Percentiles rank a stretch among this genome's conserved stretches.
Conservation (phyloP, 2,797 vertebrate species). For the Cygnus olor region DNA sequence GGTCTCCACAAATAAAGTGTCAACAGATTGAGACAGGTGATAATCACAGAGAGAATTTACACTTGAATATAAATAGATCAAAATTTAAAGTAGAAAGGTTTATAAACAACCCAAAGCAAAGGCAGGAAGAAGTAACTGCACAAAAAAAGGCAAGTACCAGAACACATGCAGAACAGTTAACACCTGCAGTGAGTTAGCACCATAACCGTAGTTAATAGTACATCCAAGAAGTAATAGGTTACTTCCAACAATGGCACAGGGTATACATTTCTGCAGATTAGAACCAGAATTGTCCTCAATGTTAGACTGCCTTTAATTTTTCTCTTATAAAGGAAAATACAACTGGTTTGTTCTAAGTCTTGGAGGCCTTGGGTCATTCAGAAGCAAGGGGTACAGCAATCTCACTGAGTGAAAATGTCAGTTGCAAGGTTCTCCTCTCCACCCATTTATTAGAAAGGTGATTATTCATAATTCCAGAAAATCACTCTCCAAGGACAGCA, state of each 20-base stretch:
- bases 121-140: not conserved
- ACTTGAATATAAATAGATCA: not conserved
- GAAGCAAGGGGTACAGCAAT: not conserved
- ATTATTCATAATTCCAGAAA: not conserved
- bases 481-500: not conserved
- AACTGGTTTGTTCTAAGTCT: not conserved
- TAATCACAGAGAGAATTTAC: not conserved
- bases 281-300: not conserved
- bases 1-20: not conserved
- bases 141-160: not conserved
- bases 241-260: not conserved
- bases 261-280: not conserved
- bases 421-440: not conserved
- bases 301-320: not conserved
- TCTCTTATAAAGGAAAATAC: not conserved
- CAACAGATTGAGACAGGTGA: not conserved
- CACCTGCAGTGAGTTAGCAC: not conserved
- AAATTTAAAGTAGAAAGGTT: not conserved
- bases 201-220: not conserved
- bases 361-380: not conserved
- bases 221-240: not conserved
- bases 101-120: not conserved
- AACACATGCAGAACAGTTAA: not conserved
- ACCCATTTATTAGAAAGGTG: accelerated
- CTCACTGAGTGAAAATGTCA: not conserved